Base-by-base conservation (phyloP, 2,888 invertebrate genomes). In the Sarcophaga rosellei region DNA sequence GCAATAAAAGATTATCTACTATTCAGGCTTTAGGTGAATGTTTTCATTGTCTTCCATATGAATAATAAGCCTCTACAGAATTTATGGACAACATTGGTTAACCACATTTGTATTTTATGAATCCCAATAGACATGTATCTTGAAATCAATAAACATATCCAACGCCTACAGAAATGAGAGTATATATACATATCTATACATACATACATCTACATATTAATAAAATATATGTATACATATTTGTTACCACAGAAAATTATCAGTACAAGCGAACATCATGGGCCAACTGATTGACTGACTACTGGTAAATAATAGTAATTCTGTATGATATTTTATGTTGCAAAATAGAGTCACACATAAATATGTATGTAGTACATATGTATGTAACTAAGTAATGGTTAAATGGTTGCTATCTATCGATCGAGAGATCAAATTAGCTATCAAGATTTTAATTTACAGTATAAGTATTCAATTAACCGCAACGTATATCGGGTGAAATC, bases 1-100 rank as follows among this genome's bases (percentile, higher is more conserved):
- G 25, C 45, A 63, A 77, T 83, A 73, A 72, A 75, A 76, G 72
- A 35, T 35, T 35, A 35, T 69, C 69, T 70, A 77, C 65, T 81
- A 83, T 75, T 78, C 61, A 53, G 76, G 70, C 53, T 59, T 81
- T 81, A 45, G 70, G 81, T 75, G 65, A 83, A 75, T 76, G 66
- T 81, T 81, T 82, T 91, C 90, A 91, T 92, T 92, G 91, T 92
- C 90, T 90, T 92, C 90, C 89, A 91, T 90, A 92, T 92, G 93
- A 93, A 92, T 92, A 93, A 92, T 92, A 92, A 93, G 92, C 91
- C 90, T 92, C 92, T 92, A 89, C 91, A 90, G 90, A 92, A 93
- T 93, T 93, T 93, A 93, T 91, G 92, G 91, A 92, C 91, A 91
- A 90, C 89, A 90, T 91, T 90, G 92, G 92, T 92, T 91, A 90